A percentile compares a stretch with the other conserved stretches of the same genome.
phyloP scores from a whole-genome alignment of 2,888 invertebrate species.

The Ethmia dodecea region DNA sequence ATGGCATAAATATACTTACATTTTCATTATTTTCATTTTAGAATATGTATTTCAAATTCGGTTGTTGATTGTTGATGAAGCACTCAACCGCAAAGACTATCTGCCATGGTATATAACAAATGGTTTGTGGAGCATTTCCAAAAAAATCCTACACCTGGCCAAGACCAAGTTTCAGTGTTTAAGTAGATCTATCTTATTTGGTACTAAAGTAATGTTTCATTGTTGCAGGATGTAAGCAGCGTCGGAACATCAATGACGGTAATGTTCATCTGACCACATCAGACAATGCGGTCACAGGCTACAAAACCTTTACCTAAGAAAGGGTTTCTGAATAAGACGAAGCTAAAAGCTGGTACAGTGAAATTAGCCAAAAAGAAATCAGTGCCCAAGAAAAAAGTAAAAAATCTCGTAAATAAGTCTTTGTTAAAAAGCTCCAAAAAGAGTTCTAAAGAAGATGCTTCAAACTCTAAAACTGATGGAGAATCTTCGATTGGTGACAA shows the following conservation, averaged over 20 bases:
- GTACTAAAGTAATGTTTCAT: constrained; percentile 24
- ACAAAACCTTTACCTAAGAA: constrained; percentile 67
- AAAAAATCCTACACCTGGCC: constrained; percentile 31
- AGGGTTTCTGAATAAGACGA: constrained; percentile 57
- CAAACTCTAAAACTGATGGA: constrained; percentile 39
- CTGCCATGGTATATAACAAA: constrained; percentile 38
- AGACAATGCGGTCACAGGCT: constrained; percentile 71
- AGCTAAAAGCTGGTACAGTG: constrained; percentile 41
- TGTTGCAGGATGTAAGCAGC: constrained; percentile 67
- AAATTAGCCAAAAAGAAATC: constrained; percentile 53
- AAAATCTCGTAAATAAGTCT: constrained; percentile 46
- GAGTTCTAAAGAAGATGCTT: constrained; percentile 37
- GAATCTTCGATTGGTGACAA: constrained; percentile 36
- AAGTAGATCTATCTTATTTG: neutral
- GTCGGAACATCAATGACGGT: constrained; percentile 54
- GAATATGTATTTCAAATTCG: too few relatives aligned
- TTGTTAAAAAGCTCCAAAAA: constrained; percentile 48
- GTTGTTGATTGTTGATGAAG: too few relatives aligned
- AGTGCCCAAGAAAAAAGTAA: constrained; percentile 48
- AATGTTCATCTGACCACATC: constrained; percentile 48
- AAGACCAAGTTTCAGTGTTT: constrained; percentile 7
- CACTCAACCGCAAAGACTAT: too few relatives aligned
- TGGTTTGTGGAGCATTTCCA: constrained; percentile 31
- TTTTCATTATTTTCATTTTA: too few relatives aligned
- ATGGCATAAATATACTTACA: too few relatives aligned